A percentile compares a stretch with the other conserved stretches of the same genome.
These are phyloP conservation scores for Mormyrops boulengeri DNA, from an alignment of 2,797 vertebrate species.

Conservation along the genomic window DNA sequence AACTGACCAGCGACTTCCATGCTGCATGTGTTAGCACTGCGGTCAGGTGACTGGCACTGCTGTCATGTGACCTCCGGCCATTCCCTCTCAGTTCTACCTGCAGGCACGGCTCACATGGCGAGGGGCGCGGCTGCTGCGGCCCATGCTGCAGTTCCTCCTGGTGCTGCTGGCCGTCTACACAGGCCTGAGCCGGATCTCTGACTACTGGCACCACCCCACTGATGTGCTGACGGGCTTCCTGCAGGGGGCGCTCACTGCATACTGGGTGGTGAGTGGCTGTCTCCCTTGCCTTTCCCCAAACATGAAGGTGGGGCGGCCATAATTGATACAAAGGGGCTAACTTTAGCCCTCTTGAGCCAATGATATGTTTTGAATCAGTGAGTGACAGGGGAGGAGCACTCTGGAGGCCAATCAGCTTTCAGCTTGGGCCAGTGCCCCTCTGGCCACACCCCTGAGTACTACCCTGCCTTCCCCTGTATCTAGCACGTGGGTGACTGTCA, in stretches of 20 bases:
- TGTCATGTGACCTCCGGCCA: conserved; percentile 9
- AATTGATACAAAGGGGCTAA: not conserved
- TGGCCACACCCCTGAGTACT: not conserved
- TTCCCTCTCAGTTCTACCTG: conserved; percentile 63
- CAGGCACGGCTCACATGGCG: conserved; percentile 68
- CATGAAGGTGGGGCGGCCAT: not conserved
- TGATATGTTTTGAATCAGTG: not conserved
- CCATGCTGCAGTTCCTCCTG: conserved; percentile 68
- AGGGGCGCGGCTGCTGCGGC: conserved; percentile 63
- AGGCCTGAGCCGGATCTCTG: conserved; percentile 65
- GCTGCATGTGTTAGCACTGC: not conserved
- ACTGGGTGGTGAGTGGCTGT: conserved; percentile 63
- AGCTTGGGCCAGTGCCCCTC: not conserved
- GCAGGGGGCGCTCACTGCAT: conserved; percentile 70
- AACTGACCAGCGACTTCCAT: not conserved
- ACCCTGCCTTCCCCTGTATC: not conserved
- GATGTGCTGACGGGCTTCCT: conserved; percentile 67
- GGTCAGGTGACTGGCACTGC: not conserved
- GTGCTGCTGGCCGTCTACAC: conserved; percentile 71
- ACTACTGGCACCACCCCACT: conserved; percentile 68
- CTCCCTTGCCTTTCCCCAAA: not conserved
- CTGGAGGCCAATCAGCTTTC: not conserved
- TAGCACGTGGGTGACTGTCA: not conserved
- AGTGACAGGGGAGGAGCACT: not conserved
- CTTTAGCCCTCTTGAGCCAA: not conserved